Evolutionary conservation across 2,797 vertebrate genomes (phyloP).

Genomic region (Channallabes apus): DNA sequence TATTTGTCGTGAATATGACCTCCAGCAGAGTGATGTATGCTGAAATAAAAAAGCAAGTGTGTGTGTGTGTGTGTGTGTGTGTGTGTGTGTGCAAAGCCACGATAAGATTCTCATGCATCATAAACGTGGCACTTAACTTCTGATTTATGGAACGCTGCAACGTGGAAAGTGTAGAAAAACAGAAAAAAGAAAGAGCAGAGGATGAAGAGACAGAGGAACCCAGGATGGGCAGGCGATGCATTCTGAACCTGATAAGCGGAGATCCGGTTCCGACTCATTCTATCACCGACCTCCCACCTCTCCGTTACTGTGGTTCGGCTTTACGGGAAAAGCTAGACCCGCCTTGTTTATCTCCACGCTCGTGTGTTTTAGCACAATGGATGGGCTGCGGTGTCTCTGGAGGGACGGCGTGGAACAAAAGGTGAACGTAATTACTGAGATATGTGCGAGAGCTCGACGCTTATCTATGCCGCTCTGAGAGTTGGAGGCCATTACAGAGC

Average conservation of each 20-base stretch:
- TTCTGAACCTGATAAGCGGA: constrained; percentile 62
- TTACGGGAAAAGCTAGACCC: constrained; percentile 55
- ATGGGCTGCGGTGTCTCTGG: constrained; percentile 67
- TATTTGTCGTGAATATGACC: constrained; percentile 70
- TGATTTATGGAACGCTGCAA: constrained; percentile 61
- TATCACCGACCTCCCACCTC: not conserved
- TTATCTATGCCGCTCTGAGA: constrained; percentile 63
- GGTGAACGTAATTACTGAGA: constrained; percentile 67
- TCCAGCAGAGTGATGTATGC: constrained; percentile 63
- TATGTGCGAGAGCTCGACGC: constrained; percentile 63
- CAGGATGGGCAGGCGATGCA: not conserved
- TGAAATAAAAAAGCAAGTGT: constrained; percentile 61
- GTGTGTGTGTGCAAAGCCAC: constrained; percentile 63
- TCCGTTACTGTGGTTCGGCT: not conserved
- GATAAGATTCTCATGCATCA: constrained; percentile 76
- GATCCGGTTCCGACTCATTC: constrained; percentile 39
- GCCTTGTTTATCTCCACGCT: constrained; percentile 64
- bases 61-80: constrained; percentile 63
- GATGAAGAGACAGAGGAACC: constrained; percentile 38
- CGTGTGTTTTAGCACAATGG: constrained; percentile 67
- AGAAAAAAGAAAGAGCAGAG: not conserved
- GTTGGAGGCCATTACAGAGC: constrained; percentile 55
- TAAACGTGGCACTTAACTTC: constrained; percentile 59
- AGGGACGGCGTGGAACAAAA: constrained; percentile 69
- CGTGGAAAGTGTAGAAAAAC: not conserved